These are phyloP conservation scores for Hystrix cristata DNA, from an alignment of 2,113 vertebrate species.

Conservation along the genomic window DNA sequence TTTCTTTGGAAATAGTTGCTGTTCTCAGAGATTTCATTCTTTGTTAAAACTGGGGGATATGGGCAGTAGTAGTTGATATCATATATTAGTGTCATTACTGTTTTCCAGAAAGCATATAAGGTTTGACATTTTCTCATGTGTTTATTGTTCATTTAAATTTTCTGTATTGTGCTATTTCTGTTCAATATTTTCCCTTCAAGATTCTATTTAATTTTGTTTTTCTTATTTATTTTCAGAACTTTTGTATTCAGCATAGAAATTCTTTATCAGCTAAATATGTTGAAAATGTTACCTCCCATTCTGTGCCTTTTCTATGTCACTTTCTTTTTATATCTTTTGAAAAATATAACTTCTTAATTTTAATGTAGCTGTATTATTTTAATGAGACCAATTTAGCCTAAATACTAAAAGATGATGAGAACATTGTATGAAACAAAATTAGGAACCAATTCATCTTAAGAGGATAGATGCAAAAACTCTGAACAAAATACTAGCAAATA, in stretches of 20 bases:
- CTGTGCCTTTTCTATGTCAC: neutral
- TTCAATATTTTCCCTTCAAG: neutral
- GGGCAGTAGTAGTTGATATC: neutral
- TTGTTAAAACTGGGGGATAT: neutral
- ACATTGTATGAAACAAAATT: neutral
- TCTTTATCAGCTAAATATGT: neutral
- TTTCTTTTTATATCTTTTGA: neutral
- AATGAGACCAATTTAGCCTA: neutral
- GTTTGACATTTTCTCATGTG: neutral
- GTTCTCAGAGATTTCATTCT: neutral
- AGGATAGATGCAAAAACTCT: neutral
- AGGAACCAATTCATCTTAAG: neutral
- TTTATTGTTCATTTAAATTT: conserved; percentile 12
- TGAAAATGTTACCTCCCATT: neutral
- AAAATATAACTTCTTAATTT: conserved; percentile 44
- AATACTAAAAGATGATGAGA: neutral
- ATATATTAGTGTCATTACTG: neutral
- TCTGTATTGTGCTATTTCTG: neutral
- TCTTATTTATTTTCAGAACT: neutral
- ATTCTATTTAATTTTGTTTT: conserved; percentile 18
- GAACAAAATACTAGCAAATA: neutral
- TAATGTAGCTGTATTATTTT: conserved; percentile 6
- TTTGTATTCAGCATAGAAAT: neutral
- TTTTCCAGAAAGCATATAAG: neutral
- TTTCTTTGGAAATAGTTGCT: neutral